These are phyloP conservation scores for Coelinius sp. DNA, from an alignment of 2,888 invertebrate genomes.

Conservation along the genomic window DNA sequence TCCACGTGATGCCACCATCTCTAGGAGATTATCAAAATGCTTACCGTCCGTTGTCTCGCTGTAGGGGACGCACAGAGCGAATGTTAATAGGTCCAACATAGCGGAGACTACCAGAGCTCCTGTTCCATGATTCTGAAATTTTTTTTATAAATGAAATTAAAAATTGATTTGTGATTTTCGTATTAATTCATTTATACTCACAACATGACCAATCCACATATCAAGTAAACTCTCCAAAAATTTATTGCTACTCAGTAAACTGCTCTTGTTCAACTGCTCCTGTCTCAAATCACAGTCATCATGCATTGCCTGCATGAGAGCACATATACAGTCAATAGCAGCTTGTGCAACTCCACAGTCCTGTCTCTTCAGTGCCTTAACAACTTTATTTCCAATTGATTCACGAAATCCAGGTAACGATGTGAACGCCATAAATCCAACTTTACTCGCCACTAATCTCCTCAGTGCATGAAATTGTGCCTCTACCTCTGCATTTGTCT, in stretches of 20 bases:
- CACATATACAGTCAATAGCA: conserved; percentile 96
- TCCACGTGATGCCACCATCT: conserved; percentile 94
- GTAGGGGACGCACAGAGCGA: conserved; percentile 97
- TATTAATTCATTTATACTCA: conserved; percentile 72
- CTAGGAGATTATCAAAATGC: conserved; percentile 92
- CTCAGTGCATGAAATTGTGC: conserved; percentile 96
- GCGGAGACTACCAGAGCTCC: conserved; percentile 97
- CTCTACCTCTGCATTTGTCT: conserved; percentile 84
- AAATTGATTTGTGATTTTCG: background rate
- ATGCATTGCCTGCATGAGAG: conserved; percentile 98
- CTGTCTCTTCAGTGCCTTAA: conserved; percentile 88
- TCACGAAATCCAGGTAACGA: conserved; percentile 93
- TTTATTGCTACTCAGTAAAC: conserved; percentile 89
- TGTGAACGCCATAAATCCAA: conserved; percentile 97
- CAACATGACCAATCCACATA: conserved; percentile 96
- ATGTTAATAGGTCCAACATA: conserved; percentile 98
- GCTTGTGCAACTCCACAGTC: conserved; percentile 94
- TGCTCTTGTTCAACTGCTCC: conserved; percentile 98
- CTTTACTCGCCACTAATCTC: conserved; percentile 95
- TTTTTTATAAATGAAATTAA: conserved; percentile 44
- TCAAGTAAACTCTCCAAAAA: conserved; percentile 95
- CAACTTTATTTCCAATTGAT: conserved; percentile 93
- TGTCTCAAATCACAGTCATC: conserved; percentile 96
- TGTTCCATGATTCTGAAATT: conserved; percentile 88
- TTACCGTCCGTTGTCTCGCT: conserved; percentile 98